A percentile compares a stretch with the other conserved stretches of the same genome.
Conservation (phyloP, 2,797 vertebrate species). For the Leptatherina wallacei region DNA sequence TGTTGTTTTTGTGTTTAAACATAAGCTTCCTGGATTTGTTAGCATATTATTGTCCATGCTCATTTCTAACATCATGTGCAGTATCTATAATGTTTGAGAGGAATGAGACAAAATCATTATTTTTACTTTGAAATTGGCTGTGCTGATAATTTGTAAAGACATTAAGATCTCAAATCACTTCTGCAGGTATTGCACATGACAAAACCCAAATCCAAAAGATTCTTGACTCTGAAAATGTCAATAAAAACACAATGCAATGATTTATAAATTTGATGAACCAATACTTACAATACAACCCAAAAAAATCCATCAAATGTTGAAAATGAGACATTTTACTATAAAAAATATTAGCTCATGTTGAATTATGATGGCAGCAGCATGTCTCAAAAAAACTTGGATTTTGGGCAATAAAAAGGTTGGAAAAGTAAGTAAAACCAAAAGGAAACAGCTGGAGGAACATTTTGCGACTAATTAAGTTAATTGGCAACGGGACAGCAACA, state of each 20-base stretch:
- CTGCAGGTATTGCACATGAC: not conserved
- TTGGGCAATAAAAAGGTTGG: not conserved
- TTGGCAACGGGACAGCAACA: not conserved
- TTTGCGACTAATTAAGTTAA: not conserved
- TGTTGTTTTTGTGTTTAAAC: not conserved
- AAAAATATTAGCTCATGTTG: not conserved
- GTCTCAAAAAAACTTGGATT: too few species aligned
- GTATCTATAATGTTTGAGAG: too few species aligned
- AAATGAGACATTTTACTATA: too few species aligned
- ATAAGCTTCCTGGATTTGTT: not conserved
- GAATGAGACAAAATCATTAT: too few species aligned
- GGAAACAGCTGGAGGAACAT: not conserved
- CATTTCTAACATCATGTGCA: not conserved
- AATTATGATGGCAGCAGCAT: too few species aligned
- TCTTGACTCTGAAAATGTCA: too few species aligned
- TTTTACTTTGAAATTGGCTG: not conserved
- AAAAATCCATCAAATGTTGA: too few species aligned
- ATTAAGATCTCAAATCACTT: not conserved
- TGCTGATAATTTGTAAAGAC: not conserved
- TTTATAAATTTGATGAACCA: too few species aligned
- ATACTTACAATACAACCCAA: too few species aligned
- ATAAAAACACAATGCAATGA: too few species aligned
- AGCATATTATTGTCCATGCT: not conserved
- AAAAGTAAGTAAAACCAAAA: not conserved
- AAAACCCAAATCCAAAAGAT: not conserved